These are phyloP conservation scores for Neodiprion virginianus DNA, from an alignment of 1,140 invertebrate species.

Conservation along the genomic window DNA sequence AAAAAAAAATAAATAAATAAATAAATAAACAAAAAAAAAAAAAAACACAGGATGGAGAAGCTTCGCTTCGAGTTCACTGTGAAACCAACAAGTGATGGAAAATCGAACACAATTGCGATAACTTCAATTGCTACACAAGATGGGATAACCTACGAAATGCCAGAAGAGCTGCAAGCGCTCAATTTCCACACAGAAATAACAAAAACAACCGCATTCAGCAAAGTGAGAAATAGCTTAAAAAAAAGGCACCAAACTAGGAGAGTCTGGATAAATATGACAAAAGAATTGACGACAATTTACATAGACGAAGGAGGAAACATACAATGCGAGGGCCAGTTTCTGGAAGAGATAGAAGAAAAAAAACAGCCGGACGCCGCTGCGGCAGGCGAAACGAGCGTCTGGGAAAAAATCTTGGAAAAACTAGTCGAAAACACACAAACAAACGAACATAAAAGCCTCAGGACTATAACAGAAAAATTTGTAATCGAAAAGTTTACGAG, in stretches of 20 bases:
- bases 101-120: constrained; percentile 26
- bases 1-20: too few relatives aligned
- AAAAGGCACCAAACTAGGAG: background rate
- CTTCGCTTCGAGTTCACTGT: constrained; percentile 19
- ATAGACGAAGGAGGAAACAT: constrained; percentile 22
- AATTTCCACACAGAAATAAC: background rate
- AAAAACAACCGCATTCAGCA: background rate
- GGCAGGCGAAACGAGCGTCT: background rate
- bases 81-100: constrained; percentile 19
- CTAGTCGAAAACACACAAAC: constrained; percentile 16
- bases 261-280: background rate
- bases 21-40: too few relatives aligned
- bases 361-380: background rate
- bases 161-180: background rate
- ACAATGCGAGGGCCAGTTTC: constrained; percentile 8
- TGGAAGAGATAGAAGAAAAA: constrained; percentile 16
- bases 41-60: background rate
- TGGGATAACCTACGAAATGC: background rate
- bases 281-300: background rate
- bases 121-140: constrained; percentile 26
- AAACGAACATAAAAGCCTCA: constrained; percentile 10
- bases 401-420: constrained; percentile 12
- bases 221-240: background rate
- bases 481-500: constrained; percentile 23
- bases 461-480: constrained; percentile 15